Base-by-base conservation (phyloP, 1,140 invertebrate genomes). In the Panagrolaimus sp. region DNA sequence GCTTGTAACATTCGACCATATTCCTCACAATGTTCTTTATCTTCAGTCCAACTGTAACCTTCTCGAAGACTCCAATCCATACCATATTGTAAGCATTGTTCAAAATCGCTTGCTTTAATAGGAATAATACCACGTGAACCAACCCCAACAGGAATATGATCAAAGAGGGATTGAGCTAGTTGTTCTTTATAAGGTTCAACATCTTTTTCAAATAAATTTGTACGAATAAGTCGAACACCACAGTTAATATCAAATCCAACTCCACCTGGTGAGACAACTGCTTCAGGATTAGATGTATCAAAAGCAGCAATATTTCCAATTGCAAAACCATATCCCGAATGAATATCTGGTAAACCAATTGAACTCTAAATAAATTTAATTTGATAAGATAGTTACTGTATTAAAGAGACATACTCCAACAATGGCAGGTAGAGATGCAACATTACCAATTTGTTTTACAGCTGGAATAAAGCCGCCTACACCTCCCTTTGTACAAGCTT, bases 261-360 rank as follows among this genome's bases (percentile, higher is more conserved):
- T 70, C 96, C 96, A 63, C 95, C 96, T 65, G 96, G 96, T 14
- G 95, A 98, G 2, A 99, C 93, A 68, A 99, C 90, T 27, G 94
- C 90, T 73, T 90, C 87, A 11, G 93, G 92, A 87, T 99, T 88
- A 80, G 88, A 87, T 85, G 94, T 90, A 84, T 99, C 96, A 87
- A 99, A 99, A 38, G 96, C 96, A 73, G 96, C 96, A 91, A 98
- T 97, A 84, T 99, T 99, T 72, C 96, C 92, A 84, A 99, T 99
- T 25, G 96, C 96, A 89, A 98, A 99, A 46, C 96, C 96, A 88
- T 99, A 98, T 46, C 96, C 96, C 2, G 80, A 96, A 86, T 99
- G 96, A 45, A 99, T 89, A 88, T 99, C 96, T 11, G 96, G 96
- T 14, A 99, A 85, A 31, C 96, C 96, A 76, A 89, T 85, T 8